Base-by-base conservation (phyloP, 2,797 vertebrate species). In the Antennarius maculatus region DNA sequence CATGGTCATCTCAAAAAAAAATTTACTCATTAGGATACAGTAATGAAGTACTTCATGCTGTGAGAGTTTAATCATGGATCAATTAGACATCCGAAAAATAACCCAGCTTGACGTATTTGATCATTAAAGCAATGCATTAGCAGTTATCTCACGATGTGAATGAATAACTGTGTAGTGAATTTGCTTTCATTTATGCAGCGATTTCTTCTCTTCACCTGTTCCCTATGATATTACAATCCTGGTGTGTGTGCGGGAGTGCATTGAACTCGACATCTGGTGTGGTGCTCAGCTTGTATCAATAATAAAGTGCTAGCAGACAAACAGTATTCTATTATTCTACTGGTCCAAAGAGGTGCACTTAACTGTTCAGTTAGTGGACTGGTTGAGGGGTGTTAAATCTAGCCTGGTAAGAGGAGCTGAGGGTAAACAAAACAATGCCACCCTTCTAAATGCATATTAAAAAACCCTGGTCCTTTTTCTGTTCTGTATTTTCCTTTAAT, bases 231-330 rank as follows among this genome's bases (percentile, higher is more conserved):
- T 86, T 81, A 88, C 15, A 72, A 23, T 23, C 23, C 23, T 1
- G 2, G 23, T 23, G 2, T 23, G 77, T 81, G 79, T 82, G 80
- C 82, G 48, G 67, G 76, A 70, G 83, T 81, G 54, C 58, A 87
- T 83, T 70, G 70, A 83, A 82, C 85, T 72, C 29, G 66, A 88
- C 92, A 93, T 91, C 89, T 93, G 92, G 79, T 82, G 56, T 50
- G 76, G 79, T 91, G 84, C 91, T 89, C 87, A 83, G 74, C 76
- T 72, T 75, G 80, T 77, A 75, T 41, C 12, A 41, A 41, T 41
- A 11, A 11, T 41, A 84, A 88, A 71, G 85, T 68, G 69, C 82
- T 91, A 89, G 87, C 88, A 80, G 71, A 80, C 43, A 49, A 56
- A 77, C 50, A 69, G 56, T 69, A 58, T 72, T 62, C 51, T 6